Conservation (phyloP, 2,113 vertebrate genomes). For the Scytalopus superciliaris region DNA sequence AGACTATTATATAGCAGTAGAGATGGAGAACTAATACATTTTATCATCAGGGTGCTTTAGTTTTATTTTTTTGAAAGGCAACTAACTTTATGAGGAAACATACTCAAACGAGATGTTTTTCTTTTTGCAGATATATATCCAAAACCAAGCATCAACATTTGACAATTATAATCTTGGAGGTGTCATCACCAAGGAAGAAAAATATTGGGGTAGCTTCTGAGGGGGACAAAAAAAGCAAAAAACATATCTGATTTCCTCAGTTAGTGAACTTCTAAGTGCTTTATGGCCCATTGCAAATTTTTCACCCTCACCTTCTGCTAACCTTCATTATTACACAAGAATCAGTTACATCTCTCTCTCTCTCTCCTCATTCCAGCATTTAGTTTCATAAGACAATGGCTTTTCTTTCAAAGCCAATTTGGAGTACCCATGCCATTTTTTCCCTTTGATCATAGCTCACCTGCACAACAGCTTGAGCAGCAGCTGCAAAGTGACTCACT, state of each 20-base stretch:
- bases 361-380: background rate
- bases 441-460: slow-evolving; percentile 42
- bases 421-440: background rate
- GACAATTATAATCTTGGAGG: background rate
- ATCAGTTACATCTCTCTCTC: background rate
- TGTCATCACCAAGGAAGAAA: background rate
- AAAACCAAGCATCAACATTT: background rate
- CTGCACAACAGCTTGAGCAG: slow-evolving; percentile 30
- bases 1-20: background rate
- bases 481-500: slow-evolving; percentile 26
- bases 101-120: background rate
- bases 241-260: background rate
- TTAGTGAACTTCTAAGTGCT: background rate
- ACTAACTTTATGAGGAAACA: background rate
- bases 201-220: background rate
- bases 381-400: slow-evolving; percentile 9
- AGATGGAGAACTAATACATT: background rate
- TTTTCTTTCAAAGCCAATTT: slow-evolving; percentile 23
- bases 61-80: rapidly evolving
- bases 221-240: background rate
- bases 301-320: background rate
- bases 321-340: background rate
- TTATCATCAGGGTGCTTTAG: rapidly evolving
- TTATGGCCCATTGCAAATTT: background rate
- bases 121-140: rapidly evolving